Base-by-base conservation (phyloP, 2,888 invertebrate species). In the Prionchulus punctatus region DNA sequence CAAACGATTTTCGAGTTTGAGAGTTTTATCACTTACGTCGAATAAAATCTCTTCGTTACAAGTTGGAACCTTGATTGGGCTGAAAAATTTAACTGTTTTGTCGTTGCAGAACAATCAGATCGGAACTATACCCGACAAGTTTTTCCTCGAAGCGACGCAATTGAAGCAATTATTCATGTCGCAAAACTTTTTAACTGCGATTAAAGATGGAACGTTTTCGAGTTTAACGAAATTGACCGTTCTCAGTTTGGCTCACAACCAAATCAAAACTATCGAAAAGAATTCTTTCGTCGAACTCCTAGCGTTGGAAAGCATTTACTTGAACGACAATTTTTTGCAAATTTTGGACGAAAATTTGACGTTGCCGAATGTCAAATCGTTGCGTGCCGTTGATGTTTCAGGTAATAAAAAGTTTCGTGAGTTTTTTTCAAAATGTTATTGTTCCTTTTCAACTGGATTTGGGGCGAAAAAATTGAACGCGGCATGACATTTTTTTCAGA, bases 121-220 rank as follows among this genome's bases (percentile, higher is more conserved):
- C 23, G 62, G 63, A 18, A 58, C 58, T 2, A 63, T 74, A 7
- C 72, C 72, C 1, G 70, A 71, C 52, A 21, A 49, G 4, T 61
- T 72, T 21, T 70, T 74, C 58, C 59, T 64, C 2, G 63, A 73
- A 55, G 63, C 64, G 30, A 65, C 59, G 25, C 61, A 69, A n/a
- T 66, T 76, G 31, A 64, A 67, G 12, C 68, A 69, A 57, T 64
- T 76, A 7, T 74, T 74, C 68, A 59, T 76, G 2, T 74, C 75
- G 2, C 63, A 69, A 60, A 76, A 76, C 60, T 60, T 64, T 1
- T 60, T 75, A 18, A 58, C 54, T 2, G n/a, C 4, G 3, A 15
- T 58, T 7, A n/a, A 42, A 2, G 31, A 43, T 21, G 21, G 28
- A 28, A 15, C 42, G 25, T 53, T 58, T 28, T 27, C 21, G 26